These are phyloP conservation scores for Pseudorhombus dupliciocellatus DNA, from an alignment of 2,113 vertebrate genomes.

Conservation along the genomic window DNA sequence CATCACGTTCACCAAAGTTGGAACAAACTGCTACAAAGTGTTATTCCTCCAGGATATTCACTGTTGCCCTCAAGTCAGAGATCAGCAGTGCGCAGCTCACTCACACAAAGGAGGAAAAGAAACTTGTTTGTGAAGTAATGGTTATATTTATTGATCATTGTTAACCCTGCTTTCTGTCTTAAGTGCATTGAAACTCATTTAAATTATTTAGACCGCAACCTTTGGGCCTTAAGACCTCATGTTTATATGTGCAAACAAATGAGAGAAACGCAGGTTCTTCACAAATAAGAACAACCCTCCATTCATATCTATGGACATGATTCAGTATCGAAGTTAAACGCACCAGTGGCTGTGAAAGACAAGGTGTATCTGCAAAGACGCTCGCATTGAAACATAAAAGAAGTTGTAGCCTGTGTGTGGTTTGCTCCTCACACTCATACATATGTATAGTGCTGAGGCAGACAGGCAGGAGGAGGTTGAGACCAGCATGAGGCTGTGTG, in stretches of 20 bases:
- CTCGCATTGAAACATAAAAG: constrained; percentile 16
- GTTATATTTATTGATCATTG: constrained; percentile 45
- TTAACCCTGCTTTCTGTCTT: constrained; percentile 30
- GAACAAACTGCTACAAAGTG: constrained; percentile 31
- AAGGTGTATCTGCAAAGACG: neutral
- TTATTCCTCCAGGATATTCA: constrained; percentile 60
- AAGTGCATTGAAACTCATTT: constrained; percentile 18
- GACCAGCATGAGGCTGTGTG: constrained; percentile 59
- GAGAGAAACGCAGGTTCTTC: neutral
- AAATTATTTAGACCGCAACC: constrained; percentile 1
- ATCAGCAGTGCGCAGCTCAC: constrained; percentile 65
- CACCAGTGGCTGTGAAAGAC: too few relatives aligned
- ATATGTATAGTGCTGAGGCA: constrained; percentile 64
- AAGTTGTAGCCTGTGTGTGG: neutral
- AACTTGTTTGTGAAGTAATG: constrained; percentile 60
- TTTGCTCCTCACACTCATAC: constrained; percentile 40
- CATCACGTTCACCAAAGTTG: constrained; percentile 22
- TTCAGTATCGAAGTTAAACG: neutral
- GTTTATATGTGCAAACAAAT: constrained; percentile 4
- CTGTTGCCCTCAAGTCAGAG: constrained; percentile 50
- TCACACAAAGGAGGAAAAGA: neutral
- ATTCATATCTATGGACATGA: neutral
- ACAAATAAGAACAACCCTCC: neutral
- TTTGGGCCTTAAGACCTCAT: neutral
- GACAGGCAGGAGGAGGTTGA: constrained; percentile 50